Evolutionary conservation across 2,113 vertebrate genomes (phyloP), one percentile per base, ranked within the genome.

Genomic region (Microcebus griseorufus): DNA sequence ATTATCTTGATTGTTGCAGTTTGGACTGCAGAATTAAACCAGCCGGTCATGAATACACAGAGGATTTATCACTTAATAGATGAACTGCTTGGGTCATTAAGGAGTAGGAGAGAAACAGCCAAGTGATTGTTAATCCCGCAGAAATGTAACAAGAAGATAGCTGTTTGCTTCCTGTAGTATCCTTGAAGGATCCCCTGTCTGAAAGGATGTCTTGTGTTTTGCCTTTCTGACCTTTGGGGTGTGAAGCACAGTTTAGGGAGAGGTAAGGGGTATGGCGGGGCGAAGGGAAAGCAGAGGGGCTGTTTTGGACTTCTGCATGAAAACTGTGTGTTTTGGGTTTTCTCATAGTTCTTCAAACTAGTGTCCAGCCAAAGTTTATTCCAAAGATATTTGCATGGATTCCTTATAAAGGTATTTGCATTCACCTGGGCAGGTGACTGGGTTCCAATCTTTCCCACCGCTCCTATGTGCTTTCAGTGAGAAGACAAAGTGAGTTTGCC

Each of bases 1-100:
- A 94, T 98, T 96, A 96, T 97, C 87, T 87, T 76, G 76, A 95
- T 96, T 97, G 93, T 93, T 97, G 79, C 62, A 73, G 53, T 97
- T 96, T 84, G 51, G 58, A 55, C 70, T 93, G 58, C 72, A 9
- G 18, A 94, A 82, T 96, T 95, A 92, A 96, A 96, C 55, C 81
- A 93, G 75, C 75, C 3, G 16, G 94, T 92, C 84, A 78, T 88
- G 90, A 97, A 97, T 94, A 90, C 80, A 92, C 93, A 96, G 94
- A 96, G 81, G 76, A 92, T 94, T 97, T 95, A 96, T 94, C 95
- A 90, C 88, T 92, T 96, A 96, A 88, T 96, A 95, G 93, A 80
- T 93, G 79, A 92, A 93, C 60, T 42, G 45, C 82, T 90, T 72
- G 84, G 67, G 79, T 90, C 84, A 97, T 85, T 92, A 94, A 96